These are phyloP conservation scores for Ceyx margarethae DNA, from an alignment of 2,113 vertebrate genomes.

Conservation along the genomic window DNA sequence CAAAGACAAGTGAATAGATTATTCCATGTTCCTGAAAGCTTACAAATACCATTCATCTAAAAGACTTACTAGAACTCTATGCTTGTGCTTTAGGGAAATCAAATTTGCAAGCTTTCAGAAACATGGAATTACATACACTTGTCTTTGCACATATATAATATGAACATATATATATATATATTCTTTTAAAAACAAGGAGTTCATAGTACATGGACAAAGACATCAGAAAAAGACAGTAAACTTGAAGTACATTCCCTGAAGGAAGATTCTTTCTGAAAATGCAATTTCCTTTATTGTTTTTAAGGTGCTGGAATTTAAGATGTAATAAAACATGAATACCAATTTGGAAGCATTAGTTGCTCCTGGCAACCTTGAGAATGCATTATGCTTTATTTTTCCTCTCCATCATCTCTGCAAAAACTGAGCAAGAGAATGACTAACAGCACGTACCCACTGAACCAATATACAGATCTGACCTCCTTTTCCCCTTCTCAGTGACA, in stretches of 20 bases:
- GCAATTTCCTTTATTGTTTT: constrained; percentile 73
- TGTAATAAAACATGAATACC: constrained; percentile 67
- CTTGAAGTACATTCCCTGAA: constrained; percentile 48
- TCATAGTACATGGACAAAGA: constrained; percentile 31
- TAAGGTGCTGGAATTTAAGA: constrained; percentile 69
- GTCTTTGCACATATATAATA: not conserved
- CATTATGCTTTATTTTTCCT: constrained; percentile 63
- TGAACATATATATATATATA: not conserved
- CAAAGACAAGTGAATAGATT: not conserved
- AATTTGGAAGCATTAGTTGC: constrained; percentile 66
- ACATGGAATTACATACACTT: not conserved
- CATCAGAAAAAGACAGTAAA: constrained; percentile 26
- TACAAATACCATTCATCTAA: not conserved
- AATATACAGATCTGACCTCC: constrained; percentile 27
- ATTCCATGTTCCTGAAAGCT: not conserved
- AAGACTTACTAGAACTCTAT: not conserved
- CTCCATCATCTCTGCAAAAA: constrained; percentile 26
- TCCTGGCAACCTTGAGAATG: constrained; percentile 67
- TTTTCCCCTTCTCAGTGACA: constrained; percentile 49
- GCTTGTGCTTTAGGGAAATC: not conserved
- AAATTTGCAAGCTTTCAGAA: not conserved
- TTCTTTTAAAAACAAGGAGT: not conserved
- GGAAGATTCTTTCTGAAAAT: constrained; percentile 66
- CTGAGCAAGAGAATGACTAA: not conserved
- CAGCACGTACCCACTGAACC: constrained; percentile 5